Base-by-base conservation (phyloP, 2,888 invertebrate species). In the Andrena bicolor region DNA sequence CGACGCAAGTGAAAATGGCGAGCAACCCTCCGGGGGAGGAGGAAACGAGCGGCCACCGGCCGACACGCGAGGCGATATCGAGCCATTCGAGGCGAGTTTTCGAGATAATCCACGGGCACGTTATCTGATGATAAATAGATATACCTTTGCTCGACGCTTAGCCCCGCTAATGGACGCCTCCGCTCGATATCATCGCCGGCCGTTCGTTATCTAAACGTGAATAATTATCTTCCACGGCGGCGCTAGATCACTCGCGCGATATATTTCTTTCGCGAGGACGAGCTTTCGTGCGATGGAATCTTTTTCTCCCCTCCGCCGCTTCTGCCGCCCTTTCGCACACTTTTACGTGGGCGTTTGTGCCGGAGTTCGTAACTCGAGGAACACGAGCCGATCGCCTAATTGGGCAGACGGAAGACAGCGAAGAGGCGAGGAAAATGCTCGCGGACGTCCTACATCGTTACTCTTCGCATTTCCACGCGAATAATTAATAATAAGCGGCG, bases 121-220 rank as follows among this genome's bases (percentile, higher is more conserved):
- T 91, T 90, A 92, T 91, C 91, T 91, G 86, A 89, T 89, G 90
- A 92, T 92, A 91, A 91, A 90, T 89, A 90, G 90, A 91, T 91
- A 90, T 85, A 87, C 87, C 86, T 86, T 86, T 85, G 85, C 69
- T 84, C 76, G 86, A 81, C 84, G 87, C 85, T 87, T 87, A 88
- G 87, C 87, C 83, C 66, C 83, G 88, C 89, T 91, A 91, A 91
- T 91, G 90, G 90, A 88, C 87, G 91, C 88, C 88, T 85, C 87
- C 82, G 85, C 80, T 89, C 86, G 90, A 90, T 90, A 90, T 87
- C 85, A 90, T 90, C 90, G 90, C 89, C 68, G 86, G 73, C 80
- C 89, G 89, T 90, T 90, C 90, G 88, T 91, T 91, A 91, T 91
- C 91, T 88, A 89, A 90, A 90, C 88, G 89, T 88, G 91, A 90